Evolutionary conservation across 2,888 invertebrate species (phyloP).

Genomic region (Dendrolimus pini): DNA sequence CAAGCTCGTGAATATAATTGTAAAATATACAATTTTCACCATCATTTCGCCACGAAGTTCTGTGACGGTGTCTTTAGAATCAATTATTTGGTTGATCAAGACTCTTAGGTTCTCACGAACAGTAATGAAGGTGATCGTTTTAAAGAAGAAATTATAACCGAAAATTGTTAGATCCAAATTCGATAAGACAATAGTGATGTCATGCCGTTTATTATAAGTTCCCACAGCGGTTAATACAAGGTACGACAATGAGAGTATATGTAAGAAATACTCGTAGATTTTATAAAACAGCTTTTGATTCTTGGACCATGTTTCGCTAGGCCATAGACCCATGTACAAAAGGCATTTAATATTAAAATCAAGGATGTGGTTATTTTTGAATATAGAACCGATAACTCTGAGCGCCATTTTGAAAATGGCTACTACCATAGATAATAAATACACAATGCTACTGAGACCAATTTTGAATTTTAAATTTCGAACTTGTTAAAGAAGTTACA

Average conservation of each 20-base stretch:
- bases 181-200: constrained; percentile 29
- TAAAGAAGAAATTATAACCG: constrained; percentile 42
- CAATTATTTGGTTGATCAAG: constrained; percentile 40
- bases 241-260: constrained; percentile 29
- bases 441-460: too few species aligned
- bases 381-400: constrained; percentile 16
- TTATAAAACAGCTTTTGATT: constrained; percentile 29
- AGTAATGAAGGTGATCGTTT: constrained; percentile 36
- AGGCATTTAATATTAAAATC: constrained; percentile 50
- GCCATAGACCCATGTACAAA: constrained; percentile 51
- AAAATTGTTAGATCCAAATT: constrained; percentile 47
- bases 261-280: constrained; percentile 32
- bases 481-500: too few species aligned
- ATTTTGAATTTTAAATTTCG: too few species aligned
- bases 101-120: constrained; percentile 31
- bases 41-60: constrained; percentile 35
- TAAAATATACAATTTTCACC: constrained; percentile 27
- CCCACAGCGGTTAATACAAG: constrained; percentile 38
- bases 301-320: constrained; percentile 26
- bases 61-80: constrained; percentile 41
- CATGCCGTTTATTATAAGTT: constrained; percentile 28
- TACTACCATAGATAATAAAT: too few species aligned
- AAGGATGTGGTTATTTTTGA: constrained; percentile 33
- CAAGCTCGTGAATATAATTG: constrained; percentile 25
- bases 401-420: constrained; percentile 30